Evolutionary conservation across 2,113 vertebrate genomes (phyloP).

Genomic region (Trinectes maculatus): DNA sequence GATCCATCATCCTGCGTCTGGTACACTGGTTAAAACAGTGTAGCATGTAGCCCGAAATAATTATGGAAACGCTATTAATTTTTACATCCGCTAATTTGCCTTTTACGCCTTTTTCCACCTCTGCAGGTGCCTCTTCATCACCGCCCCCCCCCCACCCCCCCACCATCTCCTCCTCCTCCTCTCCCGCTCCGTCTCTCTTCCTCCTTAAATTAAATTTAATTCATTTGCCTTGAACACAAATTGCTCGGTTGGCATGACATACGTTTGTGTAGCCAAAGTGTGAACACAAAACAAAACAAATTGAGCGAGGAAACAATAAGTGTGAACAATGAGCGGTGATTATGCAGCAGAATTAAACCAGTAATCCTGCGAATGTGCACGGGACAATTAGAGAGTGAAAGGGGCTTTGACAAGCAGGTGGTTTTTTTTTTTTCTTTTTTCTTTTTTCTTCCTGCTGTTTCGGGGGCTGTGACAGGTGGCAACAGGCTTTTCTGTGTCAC

Average conservation of each 20-base stretch:
- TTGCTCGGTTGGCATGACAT: conserved; percentile 70
- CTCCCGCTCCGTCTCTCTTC: conserved; percentile 27
- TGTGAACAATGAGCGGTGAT: conserved; percentile 69
- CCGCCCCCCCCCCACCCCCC: no score
- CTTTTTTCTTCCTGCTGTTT: conserved; percentile 62
- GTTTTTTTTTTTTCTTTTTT: conserved; percentile 1
- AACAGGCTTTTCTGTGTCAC: conserved; percentile 53
- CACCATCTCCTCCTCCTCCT: not conserved
- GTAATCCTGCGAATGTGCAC: conserved; percentile 60
- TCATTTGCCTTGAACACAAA: conserved; percentile 60
- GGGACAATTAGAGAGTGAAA: conserved; percentile 62
- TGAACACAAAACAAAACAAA: conserved; percentile 77
- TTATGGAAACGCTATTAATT: conserved; percentile 43
- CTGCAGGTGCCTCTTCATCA: conserved; percentile 45
- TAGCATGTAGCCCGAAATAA: conserved; percentile 24
- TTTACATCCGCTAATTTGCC: conserved; percentile 11
- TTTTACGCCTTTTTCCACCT: conserved; percentile 22
- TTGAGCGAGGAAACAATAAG: conserved; percentile 75
- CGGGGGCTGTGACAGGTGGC: conserved; percentile 76
- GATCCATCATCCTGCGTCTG: conserved; percentile 63
- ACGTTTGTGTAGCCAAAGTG: conserved; percentile 65
- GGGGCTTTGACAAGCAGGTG: conserved; percentile 62
- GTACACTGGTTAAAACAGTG: conserved; percentile 35
- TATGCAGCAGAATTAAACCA: conserved; percentile 72
- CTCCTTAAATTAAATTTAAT: conserved; percentile 68